These are phyloP conservation scores for Cataglyphis altisquamis DNA, from an alignment of 2,888 invertebrate species.

Conservation along the genomic window DNA sequence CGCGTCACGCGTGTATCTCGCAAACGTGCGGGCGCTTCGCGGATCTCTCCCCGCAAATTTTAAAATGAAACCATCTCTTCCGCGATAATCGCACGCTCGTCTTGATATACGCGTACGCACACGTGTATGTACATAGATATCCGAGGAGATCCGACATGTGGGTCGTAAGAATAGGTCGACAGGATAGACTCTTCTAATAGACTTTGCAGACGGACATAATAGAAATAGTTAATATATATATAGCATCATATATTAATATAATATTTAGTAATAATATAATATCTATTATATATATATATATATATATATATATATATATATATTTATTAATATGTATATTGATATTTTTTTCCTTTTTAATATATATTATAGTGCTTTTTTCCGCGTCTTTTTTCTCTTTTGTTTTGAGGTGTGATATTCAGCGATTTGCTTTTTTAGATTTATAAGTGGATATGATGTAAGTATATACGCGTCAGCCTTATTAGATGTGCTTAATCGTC, in stretches of 20 bases:
- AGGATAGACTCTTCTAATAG: conserved; percentile 85
- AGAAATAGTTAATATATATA: conserved; percentile 83
- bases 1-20: conserved; percentile 27
- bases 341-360: conserved; percentile 76
- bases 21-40: not conserved
- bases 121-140: conserved; percentile 72
- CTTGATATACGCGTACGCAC: conserved; percentile 71
- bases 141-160: conserved; percentile 72
- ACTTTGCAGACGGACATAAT: conserved; percentile 86
- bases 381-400: conserved; percentile 45
- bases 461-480: conserved; percentile 67
- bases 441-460: conserved; percentile 55
- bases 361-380: conserved; percentile 71
- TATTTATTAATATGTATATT: conserved; percentile 76
- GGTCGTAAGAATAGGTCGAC: conserved; percentile 77
- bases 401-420: conserved; percentile 65
- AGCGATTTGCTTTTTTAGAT: conserved; percentile 58
- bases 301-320: conserved; percentile 61
- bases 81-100: conserved; percentile 65
- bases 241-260: conserved; percentile 80
- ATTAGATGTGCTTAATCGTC: conserved; percentile 57
- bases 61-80: not conserved
- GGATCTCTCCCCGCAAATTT: not conserved
- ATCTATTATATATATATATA: conserved; percentile 71
- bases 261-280: conserved; percentile 81